A percentile compares a stretch with the other conserved stretches of the same genome.
phyloP scores from a whole-genome alignment of 2,888 invertebrate genomes.

The Melanchra persicariae region DNA sequence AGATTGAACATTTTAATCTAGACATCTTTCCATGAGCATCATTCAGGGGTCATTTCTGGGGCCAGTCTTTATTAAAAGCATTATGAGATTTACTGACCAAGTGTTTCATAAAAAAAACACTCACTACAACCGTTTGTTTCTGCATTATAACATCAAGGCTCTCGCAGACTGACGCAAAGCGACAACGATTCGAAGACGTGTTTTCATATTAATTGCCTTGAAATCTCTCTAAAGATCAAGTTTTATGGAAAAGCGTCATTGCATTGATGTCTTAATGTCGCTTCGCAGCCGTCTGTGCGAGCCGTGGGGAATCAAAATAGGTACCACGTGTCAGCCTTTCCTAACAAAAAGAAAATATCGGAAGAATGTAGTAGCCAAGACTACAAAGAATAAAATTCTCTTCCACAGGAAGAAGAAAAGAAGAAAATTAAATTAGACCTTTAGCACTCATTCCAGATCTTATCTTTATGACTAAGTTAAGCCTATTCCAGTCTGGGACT shows the following conservation, averaged over 20 bases:
- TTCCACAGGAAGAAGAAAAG: background rate
- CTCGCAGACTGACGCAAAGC: too few species aligned
- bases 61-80: background rate
- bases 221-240: background rate
- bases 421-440: constrained; percentile 41
- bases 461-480: constrained; percentile 39
- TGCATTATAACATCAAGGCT: too few species aligned
- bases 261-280: background rate
- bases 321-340: background rate
- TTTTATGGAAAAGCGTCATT: background rate
- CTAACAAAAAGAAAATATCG: background rate
- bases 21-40: too few species aligned
- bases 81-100: background rate
- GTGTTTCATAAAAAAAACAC: too few species aligned
- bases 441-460: constrained; percentile 42
- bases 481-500: constrained; percentile 29
- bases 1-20: too few species aligned
- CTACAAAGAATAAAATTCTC: background rate
- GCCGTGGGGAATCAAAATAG: too few species aligned
- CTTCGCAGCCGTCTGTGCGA: too few species aligned
- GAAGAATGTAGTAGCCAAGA: background rate
- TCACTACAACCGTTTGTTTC: too few species aligned
- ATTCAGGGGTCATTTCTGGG: background rate
- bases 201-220: too few species aligned
- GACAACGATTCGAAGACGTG: too few species aligned